phyloP scores from a whole-genome alignment of 2,888 invertebrate species.

The Cantharis nigra region DNA sequence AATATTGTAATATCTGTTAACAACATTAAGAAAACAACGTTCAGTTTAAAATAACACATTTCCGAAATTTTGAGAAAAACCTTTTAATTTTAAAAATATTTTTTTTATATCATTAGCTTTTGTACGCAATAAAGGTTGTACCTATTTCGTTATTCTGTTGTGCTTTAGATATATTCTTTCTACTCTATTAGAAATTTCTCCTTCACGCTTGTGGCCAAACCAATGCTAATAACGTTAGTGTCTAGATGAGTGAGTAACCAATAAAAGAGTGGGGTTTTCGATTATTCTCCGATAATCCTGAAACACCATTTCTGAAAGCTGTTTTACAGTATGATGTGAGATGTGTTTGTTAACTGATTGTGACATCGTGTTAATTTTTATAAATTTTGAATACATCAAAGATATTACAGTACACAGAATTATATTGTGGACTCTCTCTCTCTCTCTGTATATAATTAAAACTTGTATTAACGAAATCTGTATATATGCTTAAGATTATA shows the following conservation, averaged over 20 bases:
- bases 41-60: background rate
- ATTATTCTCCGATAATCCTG: constrained; percentile 39
- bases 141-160: constrained; percentile 27
- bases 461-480: background rate
- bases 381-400: background rate
- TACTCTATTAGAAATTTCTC: constrained; percentile 26
- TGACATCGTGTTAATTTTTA: constrained; percentile 19
- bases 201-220: constrained; percentile 47
- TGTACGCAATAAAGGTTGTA: constrained; percentile 17
- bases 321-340: constrained; percentile 37
- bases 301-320: constrained; percentile 37
- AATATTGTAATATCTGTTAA: background rate
- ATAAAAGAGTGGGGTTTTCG: constrained; percentile 45
- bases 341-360: constrained; percentile 32
- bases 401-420: background rate
- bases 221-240: constrained; percentile 52
- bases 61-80: background rate
- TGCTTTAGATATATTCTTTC: constrained; percentile 27
- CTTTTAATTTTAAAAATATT: background rate
- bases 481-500: background rate
- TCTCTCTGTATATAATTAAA: background rate
- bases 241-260: constrained; percentile 51
- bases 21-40: background rate
- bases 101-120: background rate
- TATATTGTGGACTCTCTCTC: background rate